Evolutionary conservation across 2,888 invertebrate genomes (phyloP).

Genomic region (Malachius bipustulatus): DNA sequence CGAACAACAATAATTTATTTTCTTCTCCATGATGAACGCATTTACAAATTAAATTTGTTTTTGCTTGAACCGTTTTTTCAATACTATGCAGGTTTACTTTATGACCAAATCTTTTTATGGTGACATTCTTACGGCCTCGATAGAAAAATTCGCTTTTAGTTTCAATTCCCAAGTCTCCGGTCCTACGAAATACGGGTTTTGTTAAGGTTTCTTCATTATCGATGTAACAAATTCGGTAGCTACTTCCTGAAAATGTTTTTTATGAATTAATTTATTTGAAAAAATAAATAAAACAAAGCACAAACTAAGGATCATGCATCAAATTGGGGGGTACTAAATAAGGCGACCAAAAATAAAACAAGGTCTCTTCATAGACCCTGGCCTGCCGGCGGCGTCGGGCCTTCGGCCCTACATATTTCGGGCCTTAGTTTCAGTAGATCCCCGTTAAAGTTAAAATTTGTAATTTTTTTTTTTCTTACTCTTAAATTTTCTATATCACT

Average conservation of each 20-base stretch:
- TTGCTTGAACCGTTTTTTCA: conserved; percentile 40
- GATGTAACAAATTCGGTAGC: conserved; percentile 38
- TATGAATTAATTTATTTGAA: too few species aligned
- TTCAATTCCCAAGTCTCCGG: conserved; percentile 61
- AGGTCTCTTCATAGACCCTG: too few species aligned
- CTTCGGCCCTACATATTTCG: too few species aligned
- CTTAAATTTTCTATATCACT: too few species aligned
- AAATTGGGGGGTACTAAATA: too few species aligned
- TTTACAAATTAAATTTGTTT: conserved; percentile 40
- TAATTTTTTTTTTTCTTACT: too few species aligned
- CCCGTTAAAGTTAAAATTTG: too few species aligned
- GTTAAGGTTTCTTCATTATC: conserved; percentile 32
- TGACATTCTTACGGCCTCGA: conserved; percentile 53
- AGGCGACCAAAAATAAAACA: too few species aligned
- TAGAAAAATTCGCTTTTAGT: conserved; percentile 44
- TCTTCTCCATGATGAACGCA: conserved; percentile 44
- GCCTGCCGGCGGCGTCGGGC: too few species aligned
- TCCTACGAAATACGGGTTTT: conserved; percentile 41
- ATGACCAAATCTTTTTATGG: conserved; percentile 67
- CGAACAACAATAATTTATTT: conserved; percentile 41
- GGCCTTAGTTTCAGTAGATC: too few species aligned
- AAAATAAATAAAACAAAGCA: too few species aligned
- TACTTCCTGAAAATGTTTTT: conserved; percentile 40
- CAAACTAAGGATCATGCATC: too few species aligned
- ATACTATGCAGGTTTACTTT: conserved; percentile 50